phyloP scores from a whole-genome alignment of 1,140 invertebrate species.

The Dysdera silvatica region DNA sequence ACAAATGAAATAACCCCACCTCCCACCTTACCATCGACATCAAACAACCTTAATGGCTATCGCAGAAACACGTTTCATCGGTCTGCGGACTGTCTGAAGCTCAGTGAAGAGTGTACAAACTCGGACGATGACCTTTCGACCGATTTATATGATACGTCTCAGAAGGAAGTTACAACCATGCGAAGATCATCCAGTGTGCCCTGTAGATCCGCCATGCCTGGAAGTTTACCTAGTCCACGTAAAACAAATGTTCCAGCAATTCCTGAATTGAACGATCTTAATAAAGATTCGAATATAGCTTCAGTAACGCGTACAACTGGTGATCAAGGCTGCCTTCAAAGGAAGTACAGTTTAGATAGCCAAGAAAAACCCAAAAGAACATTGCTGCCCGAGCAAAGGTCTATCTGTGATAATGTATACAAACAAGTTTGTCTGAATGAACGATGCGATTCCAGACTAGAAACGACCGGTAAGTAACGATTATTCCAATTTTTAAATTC shows the following conservation, averaged over 20 bases:
- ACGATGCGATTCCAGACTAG: conserved; percentile 17
- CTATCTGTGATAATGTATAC: conserved; percentile 26
- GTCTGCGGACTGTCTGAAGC: conserved; percentile 21
- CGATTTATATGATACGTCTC: conserved; percentile 3
- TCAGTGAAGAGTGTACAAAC: conserved; percentile 12
- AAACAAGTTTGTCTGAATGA: conserved; percentile 23
- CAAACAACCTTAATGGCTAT: not conserved
- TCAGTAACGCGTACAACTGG: not conserved
- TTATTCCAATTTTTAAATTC: no score
- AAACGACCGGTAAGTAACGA: conserved; percentile 27
- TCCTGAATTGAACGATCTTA: conserved; percentile 21
- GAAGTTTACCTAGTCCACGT: not conserved
- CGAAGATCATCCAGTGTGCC: conserved; percentile 19
- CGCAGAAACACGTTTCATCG: conserved; percentile 14
- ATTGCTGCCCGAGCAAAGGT: not conserved
- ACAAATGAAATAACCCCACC: conserved; percentile 21
- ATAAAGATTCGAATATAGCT: conserved; percentile 20
- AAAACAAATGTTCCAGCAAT: conserved; percentile 10
- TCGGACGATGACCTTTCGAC: conserved; percentile 22
- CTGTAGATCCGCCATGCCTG: conserved; percentile 4
- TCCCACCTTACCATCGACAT: not conserved
- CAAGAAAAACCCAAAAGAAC: conserved; percentile 14
- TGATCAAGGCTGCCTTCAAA: conserved; percentile 1
- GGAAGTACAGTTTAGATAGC: conserved; percentile 25
- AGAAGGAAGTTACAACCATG: conserved; percentile 13